Conservation (phyloP, 2,113 vertebrate species). For the Sebastes fasciatus region DNA sequence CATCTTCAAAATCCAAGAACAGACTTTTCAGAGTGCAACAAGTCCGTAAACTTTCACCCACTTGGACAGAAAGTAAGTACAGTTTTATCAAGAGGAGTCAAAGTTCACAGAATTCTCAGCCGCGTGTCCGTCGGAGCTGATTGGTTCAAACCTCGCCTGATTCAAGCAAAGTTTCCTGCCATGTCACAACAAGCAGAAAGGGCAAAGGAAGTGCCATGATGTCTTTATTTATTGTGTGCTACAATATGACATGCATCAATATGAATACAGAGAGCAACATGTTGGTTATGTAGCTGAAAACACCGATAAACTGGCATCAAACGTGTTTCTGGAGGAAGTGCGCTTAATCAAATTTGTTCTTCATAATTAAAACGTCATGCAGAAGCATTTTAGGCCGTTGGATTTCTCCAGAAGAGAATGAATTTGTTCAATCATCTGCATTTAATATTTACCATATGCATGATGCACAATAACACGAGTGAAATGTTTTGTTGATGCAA, state of each 20-base stretch:
- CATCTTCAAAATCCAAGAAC: conserved; percentile 2
- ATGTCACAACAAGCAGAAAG: conserved; percentile 62
- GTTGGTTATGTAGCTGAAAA: conserved; percentile 1
- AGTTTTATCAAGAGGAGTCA: conserved; percentile 69
- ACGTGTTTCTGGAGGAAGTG: no score
- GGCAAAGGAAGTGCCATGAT: conserved; percentile 7
- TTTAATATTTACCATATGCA: conserved; percentile 10
- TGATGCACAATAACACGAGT: conserved; percentile 30
- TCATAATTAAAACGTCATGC: conserved; percentile 44
- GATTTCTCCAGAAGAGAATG: conserved; percentile 3
- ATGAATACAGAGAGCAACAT: conserved; percentile 24
- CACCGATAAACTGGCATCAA: no score
- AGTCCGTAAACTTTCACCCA: conserved; percentile 66
- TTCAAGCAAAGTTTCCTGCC: conserved; percentile 77
- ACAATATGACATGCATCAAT: conserved; percentile 59
- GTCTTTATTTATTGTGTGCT: conserved; percentile 63
- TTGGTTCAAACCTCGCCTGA: conserved; percentile 78
- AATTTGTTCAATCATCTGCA: neutral
- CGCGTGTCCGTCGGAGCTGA: conserved; percentile 73
- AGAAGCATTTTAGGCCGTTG: conserved; percentile 36
- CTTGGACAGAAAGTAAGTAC: conserved; percentile 18
- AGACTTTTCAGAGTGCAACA: conserved; percentile 1
- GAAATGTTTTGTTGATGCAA: conserved; percentile 32
- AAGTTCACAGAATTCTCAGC: conserved; percentile 72
- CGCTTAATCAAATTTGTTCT: neutral